Evolutionary conservation across 2,888 invertebrate species (phyloP).

Genomic region (Cosmia trapezina): DNA sequence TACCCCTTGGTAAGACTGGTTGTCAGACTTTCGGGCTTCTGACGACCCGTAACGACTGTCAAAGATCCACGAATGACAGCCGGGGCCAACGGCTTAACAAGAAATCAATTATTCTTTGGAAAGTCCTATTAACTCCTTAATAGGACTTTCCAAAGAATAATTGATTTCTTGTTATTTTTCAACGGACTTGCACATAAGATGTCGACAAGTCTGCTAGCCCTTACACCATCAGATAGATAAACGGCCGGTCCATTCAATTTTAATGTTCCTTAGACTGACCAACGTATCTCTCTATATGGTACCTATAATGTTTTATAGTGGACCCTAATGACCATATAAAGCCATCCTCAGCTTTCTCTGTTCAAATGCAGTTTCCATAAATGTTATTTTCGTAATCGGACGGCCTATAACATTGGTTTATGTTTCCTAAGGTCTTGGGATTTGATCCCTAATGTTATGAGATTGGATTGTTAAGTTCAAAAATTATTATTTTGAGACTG

Average conservation of each 20-base stretch:
- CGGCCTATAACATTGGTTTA: conserved; percentile 27
- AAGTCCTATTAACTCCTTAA: too few relatives aligned
- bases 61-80: too few relatives aligned
- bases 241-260: conserved; percentile 43
- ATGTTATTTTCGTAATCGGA: conserved; percentile 46
- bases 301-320: conserved; percentile 46
- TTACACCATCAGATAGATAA: conserved; percentile 30
- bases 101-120: too few relatives aligned
- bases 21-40: too few relatives aligned
- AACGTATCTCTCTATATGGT: conserved; percentile 48
- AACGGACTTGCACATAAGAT: too few relatives aligned
- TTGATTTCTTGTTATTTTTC: too few relatives aligned
- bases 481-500: conserved; percentile 6
- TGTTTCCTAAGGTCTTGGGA: conserved; percentile 8
- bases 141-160: too few relatives aligned
- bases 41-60: too few relatives aligned
- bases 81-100: too few relatives aligned
- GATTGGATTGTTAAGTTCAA: background rate
- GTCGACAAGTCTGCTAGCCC: background rate
- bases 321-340: conserved; percentile 44
- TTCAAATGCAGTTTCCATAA: conserved; percentile 30
- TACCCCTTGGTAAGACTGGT: too few relatives aligned
- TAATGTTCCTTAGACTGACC: conserved; percentile 40
- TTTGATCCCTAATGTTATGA: conserved; percentile 12
- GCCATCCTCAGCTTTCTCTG: conserved; percentile 43